Conservation (phyloP, 2,888 invertebrate species). For the Podabrus alpinus region DNA sequence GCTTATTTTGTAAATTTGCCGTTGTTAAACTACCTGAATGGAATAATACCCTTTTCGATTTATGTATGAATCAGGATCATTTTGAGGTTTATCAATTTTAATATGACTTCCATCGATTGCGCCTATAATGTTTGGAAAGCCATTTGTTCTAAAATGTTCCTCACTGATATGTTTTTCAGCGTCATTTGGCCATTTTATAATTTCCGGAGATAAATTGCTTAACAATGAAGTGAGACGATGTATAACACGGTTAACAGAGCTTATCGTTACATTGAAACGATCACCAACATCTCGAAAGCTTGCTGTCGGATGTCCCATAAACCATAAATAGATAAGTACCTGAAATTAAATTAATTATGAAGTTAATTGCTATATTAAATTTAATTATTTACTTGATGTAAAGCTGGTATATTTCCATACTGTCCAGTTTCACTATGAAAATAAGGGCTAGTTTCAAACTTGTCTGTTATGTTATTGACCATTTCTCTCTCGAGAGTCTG, state of each 20-base stretch:
- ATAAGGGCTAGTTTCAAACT: neutral
- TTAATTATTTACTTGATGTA: neutral
- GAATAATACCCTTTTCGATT: conserved; percentile 19
- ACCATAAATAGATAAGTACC: no score
- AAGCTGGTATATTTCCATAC: neutral
- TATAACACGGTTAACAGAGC: no score
- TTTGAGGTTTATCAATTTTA: neutral
- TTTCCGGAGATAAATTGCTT: neutral
- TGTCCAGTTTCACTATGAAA: neutral
- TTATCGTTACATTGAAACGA: no score
- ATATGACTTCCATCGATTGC: conserved; percentile 5
- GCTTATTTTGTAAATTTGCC: no score
- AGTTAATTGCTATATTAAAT: no score
- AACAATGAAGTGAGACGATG: no score
- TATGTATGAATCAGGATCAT: no score
- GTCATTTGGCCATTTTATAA: neutral
- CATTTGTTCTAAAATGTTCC: neutral
- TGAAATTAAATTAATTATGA: no score
- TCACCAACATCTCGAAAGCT: no score
- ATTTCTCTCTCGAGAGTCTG: neutral
- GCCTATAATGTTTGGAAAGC: neutral
- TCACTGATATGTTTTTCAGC: neutral
- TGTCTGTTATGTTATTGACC: neutral
- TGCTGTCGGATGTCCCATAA: no score
- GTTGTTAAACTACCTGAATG: no score